Base-by-base conservation (phyloP, 2,113 vertebrate species). In the Eudyptes chrysolophus region DNA sequence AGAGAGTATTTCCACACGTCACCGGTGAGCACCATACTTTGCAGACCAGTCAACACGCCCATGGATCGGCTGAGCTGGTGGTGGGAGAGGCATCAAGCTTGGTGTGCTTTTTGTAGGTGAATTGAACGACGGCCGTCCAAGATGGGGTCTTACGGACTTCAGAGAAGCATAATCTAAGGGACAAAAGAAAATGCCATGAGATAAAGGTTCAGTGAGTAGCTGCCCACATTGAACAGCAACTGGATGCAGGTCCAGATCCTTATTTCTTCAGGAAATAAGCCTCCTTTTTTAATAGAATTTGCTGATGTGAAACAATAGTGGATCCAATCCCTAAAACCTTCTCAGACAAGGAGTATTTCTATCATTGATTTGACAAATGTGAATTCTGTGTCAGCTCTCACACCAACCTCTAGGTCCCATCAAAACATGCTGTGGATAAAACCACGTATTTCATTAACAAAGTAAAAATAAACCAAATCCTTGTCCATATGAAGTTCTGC, bases 21-120 rank as follows among this genome's bases (percentile, higher is more conserved):
- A 99, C 75, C 98, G 98, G 95, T 98, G 98, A 65, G 98, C 85
- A 4, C 98, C 96, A 1, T 99, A 99, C 98, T 99, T 99, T 9
- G 99, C 98, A 87, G 98, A 98, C 99, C 99, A 99, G 98, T 99
- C 99, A 16, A 98, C 98, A 29, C 99, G 98, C n/a, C 99, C 99
- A 0, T 99, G 99, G 87, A 99, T 95, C 0, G 98, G 98, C 87
- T 99, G 99, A 5, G 98, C 91, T 1, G 98, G 98, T 0, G 98
- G 97, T 2, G 98, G 98, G 51, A 96, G 96, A 4, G 98, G 98
- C 96, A 98, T 78, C 24, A 98, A 58, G 38, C 98, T 97, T 0
- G 98, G 90, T 1, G 98, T 98, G 97, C 98, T 99, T 94, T 99
- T 99, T 48, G 98, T 98, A 87, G 98, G 98, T 5, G 98, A 98